These are phyloP conservation scores for Trematomus bernacchii DNA, from an alignment of 2,797 vertebrate species.

Conservation along the genomic window DNA sequence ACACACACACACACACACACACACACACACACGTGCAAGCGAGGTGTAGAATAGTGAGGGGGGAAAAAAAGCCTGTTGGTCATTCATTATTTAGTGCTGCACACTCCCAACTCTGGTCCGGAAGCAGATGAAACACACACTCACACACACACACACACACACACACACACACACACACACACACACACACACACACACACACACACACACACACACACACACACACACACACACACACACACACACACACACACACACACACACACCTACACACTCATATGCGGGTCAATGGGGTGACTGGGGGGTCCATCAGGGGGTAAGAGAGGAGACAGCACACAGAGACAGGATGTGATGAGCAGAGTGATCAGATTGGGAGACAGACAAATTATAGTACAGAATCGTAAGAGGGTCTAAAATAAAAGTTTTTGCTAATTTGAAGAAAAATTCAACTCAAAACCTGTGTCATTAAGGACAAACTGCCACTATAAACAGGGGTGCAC, in stretches of 20 bases:
- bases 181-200: not conserved
- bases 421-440: too few species aligned
- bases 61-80: conserved; percentile 25
- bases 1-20: conserved; percentile 3
- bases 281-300: conserved; percentile 11
- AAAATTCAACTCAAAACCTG: not conserved
- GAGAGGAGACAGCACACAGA: conserved; percentile 28
- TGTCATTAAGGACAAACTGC: not conserved
- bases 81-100: conserved; percentile 67
- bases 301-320: conserved; percentile 19
- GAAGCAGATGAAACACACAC: conserved; percentile 26
- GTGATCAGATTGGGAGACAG: not conserved
- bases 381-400: not conserved
- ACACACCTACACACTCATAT: not conserved
- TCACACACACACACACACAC: not conserved
- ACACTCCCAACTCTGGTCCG: conserved; percentile 33
- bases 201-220: not conserved
- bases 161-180: not conserved
- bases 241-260: conserved; percentile 1
- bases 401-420: not conserved
- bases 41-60: conserved; percentile 16
- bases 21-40: conserved; percentile 7
- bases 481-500: too few species aligned
- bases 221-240: not conserved
- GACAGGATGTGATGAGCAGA: conserved; percentile 12